Evolutionary conservation across 2,797 vertebrate species (phyloP), one percentile per base, ranked within the genome.

Genomic region (Argyrosomus regius): DNA sequence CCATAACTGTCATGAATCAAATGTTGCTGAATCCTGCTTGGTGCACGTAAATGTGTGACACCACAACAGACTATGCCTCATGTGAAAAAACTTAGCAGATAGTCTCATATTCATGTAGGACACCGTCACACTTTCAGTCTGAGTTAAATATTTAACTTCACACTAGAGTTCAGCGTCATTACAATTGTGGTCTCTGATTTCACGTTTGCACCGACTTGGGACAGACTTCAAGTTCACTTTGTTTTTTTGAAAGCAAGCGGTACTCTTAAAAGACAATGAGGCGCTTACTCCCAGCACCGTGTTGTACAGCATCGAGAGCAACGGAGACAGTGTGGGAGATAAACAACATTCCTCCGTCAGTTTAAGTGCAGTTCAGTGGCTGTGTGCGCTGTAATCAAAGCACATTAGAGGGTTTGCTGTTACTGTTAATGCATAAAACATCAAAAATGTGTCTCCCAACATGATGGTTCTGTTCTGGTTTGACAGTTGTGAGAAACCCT

Each of bases 361-460:
- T 57, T 31, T 52, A 69, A 78, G 45, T 68, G 49, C 48, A 41
- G 60, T 50, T 62, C 17, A 53, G 58, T 53, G 22, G 48, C 35
- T 24, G 22, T 20, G 46, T 57, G n/a, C 28, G 24, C 61, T 24
- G 65, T 63, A 71, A 80, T 86, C 80, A 80, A 61, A 78, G 62
- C 77, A 61, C 76, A 83, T 80, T 78, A 78, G 48, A 84, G 81
- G 43, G 50, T 77, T 78, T 66, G 74, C 73, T 75, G 68, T 83
- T 80, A 54, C 73, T 75, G 68, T 81, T 80, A 54, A 84, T 78
- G 69, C 77, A 84, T 82, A 71, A 88, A 87, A 87, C 86, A 82
- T 83, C 48, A 78, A 82, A 72, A 50, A 54, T 48, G 50, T 67
- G 58, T 83, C 82, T 78, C 61, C 28, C 43, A 50, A 61, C 61